These are phyloP conservation scores for Himalopsyche japonica DNA, from an alignment of 2,888 invertebrate species.

Conservation along the genomic window DNA sequence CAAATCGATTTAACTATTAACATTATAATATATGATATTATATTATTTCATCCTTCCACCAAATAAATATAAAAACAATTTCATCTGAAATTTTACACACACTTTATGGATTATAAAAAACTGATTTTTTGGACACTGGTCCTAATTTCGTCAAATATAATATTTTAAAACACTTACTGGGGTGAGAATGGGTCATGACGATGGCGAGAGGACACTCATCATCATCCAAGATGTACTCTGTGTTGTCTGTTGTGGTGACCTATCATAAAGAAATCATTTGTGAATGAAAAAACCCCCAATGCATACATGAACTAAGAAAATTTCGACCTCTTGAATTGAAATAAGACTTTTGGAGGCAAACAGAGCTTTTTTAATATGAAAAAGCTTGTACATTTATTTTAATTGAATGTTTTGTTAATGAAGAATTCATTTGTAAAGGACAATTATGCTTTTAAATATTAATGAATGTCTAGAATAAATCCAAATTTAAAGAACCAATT, in stretches of 20 bases:
- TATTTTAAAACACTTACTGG: conserved; percentile 67
- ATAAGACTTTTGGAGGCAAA: background rate
- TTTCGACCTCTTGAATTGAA: background rate
- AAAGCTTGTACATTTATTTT: no score
- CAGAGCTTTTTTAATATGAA: background rate
- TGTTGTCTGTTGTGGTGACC: conserved; percentile 70
- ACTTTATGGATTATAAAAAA: no score
- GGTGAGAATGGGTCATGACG: conserved; percentile 85
- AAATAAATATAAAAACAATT: no score
- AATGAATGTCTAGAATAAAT: background rate
- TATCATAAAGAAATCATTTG: conserved; percentile 41
- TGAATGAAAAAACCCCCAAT: no score
- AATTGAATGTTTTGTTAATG: background rate
- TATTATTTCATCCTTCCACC: no score
- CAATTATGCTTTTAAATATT: background rate
- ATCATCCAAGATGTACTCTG: conserved; percentile 93
- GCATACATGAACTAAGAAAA: no score
- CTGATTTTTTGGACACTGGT: no score
- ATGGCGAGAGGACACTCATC: conserved; percentile 97
- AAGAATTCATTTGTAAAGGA: no score
- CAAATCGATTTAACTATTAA: no score
- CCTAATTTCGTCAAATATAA: no score
- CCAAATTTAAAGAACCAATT: background rate
- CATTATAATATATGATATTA: no score
- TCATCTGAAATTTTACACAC: no score